Base-by-base conservation (phyloP, 2,888 invertebrate genomes). In the Melolontha melolontha region DNA sequence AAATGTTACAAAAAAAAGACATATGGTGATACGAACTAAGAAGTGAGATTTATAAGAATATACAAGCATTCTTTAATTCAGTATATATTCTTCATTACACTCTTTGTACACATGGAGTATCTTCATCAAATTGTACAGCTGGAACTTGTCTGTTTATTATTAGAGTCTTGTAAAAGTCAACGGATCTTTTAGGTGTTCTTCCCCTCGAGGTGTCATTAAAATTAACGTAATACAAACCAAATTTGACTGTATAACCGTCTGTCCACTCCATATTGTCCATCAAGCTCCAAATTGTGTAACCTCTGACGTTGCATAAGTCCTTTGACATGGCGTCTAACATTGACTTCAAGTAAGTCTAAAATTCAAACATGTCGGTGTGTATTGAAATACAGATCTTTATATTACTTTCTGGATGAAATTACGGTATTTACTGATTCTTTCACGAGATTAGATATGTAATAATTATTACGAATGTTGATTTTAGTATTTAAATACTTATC, bases 221-320 rank as follows among this genome's bases (percentile, higher is more conserved):
- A 77, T 93, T 88, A 0, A 93, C 90, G 74, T 87, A 84, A 73
- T 89, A 90, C 0, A 93, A 74, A 5, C 93, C 93, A 80, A 90
- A 93, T 77, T 86, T 87, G 71, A 86, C 85, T 88, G 88, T 88
- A 78, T 87, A 94, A 27, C 94, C 94, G 49, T 86, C 85, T 68
- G 85, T 85, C 94, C 94, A 94, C 80, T 95, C 94, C 80, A 91
- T 92, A 78, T 92, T 92, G 77, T 95, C 94, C 82, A 94, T 86
- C 12, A 95, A 81, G 71, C 91, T 91, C 93, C 94, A 94, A 64
- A 89, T 88, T 0, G 91, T 88, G 77, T 93, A 95, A 0, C 90
- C 92, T 7, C 84, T 78, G 0, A 91, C 86, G 57, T 84, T 84
- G 71, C 88, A 89, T 0, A 86, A 85, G 77, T 90, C 89, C 41